Evolutionary conservation across 2,888 invertebrate genomes (phyloP), one percentile per base, ranked within the genome.

Genomic region (Chydorus sphaericus): DNA sequence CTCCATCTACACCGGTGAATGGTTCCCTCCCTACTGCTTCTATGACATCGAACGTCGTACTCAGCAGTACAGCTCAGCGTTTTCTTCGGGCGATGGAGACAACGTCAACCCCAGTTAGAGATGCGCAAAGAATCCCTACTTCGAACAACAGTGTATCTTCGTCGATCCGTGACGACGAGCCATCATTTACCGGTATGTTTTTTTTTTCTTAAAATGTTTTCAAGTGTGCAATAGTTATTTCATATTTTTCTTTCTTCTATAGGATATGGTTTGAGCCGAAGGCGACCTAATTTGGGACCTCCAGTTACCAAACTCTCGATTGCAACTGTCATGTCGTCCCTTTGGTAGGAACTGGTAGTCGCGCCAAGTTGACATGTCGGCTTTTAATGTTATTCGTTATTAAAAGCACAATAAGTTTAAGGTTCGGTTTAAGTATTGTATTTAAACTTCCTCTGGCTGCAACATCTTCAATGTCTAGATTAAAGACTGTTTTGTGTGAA

Each of bases 41-140:
- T 4, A n/a, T n/a, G n/a, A n/a, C n/a, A n/a, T 52, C 50, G 4
- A 50, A 62, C 52, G 65, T 66, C 33, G 65, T 65, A 7, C 66
- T 84, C 68, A 84, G 85, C 65, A 77, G 78, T 60, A 83, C 89
- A 5, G 83, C 90, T 1, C 79, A 81, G 63, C 77, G 82, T 60
- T 83, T 92, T 60, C 71, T 91, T 63, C 82, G 85, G 63, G 76
- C 87, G 5, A 71, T 92, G 56, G 86, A 90, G 66, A 80, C 83
- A 63, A 87, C 85, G 70, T 82, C 86, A 0, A 84, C 88, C 2
- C 87, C 90, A 0, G 70, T 88, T 54, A 74, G 74, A 48, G 88
- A 89, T 68, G 87, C 83, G 2, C 83, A 80, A 65, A 82, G 82
- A 65, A 84, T 88, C 67, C 85, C 85, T 7, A 60, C 57, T 8